phyloP scores from a whole-genome alignment of 2,113 vertebrate species.

The Noctilio leporinus region DNA sequence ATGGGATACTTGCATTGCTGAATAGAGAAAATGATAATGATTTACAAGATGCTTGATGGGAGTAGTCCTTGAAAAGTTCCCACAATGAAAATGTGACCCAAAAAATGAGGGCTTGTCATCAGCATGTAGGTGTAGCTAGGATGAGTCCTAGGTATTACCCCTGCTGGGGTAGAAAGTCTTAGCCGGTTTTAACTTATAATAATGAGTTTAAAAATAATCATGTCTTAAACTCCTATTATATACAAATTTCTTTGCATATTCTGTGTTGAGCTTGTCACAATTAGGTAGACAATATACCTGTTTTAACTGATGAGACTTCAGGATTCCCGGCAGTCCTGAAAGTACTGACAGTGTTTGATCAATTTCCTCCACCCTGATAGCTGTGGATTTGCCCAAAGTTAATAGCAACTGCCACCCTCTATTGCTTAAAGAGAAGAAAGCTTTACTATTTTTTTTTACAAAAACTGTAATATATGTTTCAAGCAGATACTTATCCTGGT shows the following conservation, averaged over 20 bases:
- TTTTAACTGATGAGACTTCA: not conserved
- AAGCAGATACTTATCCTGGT: not conserved
- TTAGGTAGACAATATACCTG: not conserved
- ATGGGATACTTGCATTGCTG: not conserved
- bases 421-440: not conserved
- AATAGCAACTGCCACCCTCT: not conserved
- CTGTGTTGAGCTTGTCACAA: not conserved
- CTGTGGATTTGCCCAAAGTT: not conserved
- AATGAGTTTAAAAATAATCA: not conserved
- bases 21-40: not conserved
- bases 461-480: not conserved
- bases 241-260: not conserved
- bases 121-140: not conserved
- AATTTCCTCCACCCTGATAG: not conserved
- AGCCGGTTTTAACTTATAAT: not conserved
- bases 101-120: not conserved
- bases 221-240: not conserved
- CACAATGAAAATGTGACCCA: not conserved
- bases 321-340: not conserved
- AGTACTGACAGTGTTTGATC: not conserved
- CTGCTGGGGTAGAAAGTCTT: not conserved
- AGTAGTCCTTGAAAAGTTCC: not conserved
- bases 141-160: not conserved
- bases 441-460: not conserved
- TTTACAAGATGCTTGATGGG: not conserved